Evolutionary conservation across 2,113 vertebrate genomes (phyloP).

Genomic region (Paradoxurus hermaphroditus): DNA sequence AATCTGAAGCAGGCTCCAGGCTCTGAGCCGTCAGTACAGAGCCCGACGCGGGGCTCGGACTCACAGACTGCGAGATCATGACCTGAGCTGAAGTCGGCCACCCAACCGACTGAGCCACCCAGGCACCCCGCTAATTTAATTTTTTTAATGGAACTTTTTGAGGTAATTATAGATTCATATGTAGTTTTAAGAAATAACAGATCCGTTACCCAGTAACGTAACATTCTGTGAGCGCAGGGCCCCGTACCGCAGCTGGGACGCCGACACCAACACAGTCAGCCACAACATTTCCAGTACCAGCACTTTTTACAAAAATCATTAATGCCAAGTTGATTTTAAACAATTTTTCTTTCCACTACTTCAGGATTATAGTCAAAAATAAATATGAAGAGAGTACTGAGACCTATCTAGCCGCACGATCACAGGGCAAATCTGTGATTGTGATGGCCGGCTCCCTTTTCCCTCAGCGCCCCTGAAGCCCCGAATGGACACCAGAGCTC

Average conservation of each 20-base stretch:
- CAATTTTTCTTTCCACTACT: background rate
- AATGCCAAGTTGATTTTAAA: constrained; percentile 6
- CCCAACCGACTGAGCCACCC: too few species aligned
- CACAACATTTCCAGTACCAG: background rate
- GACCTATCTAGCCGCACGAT: background rate
- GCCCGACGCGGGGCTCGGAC: too few species aligned
- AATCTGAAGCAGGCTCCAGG: too few species aligned
- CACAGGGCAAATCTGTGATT: background rate
- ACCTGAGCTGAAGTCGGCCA: too few species aligned
- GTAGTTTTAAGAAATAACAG: background rate
- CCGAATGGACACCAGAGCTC: background rate
- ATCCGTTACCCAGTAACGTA: background rate
- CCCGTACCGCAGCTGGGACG: background rate
- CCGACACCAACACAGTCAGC: background rate
- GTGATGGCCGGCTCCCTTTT: background rate
- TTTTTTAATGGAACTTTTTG: background rate
- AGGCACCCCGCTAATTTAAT: background rate
- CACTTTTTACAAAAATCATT: background rate
- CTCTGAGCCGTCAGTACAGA: too few species aligned
- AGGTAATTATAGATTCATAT: background rate
- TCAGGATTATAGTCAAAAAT: background rate
- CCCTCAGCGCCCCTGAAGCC: background rate
- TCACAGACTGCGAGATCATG: too few species aligned
- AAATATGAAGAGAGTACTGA: background rate
- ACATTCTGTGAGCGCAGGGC: background rate